These are phyloP conservation scores for Ahaetulla prasina DNA, from an alignment of 2,113 vertebrate genomes.

Conservation along the genomic window DNA sequence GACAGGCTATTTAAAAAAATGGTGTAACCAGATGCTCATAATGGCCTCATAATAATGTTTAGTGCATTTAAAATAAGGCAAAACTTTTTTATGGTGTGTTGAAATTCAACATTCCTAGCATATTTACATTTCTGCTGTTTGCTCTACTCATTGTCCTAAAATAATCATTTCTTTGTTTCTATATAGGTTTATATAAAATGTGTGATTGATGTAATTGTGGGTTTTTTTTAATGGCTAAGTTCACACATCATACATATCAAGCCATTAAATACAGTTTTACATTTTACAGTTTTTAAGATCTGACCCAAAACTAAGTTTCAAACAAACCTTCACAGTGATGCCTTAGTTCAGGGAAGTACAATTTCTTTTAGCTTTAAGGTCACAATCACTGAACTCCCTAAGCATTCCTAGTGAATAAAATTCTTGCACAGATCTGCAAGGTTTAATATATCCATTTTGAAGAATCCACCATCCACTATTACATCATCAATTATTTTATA, in stretches of 20 bases:
- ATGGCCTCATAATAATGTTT: neutral
- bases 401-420: neutral
- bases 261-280: neutral
- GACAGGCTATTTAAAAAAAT: neutral
- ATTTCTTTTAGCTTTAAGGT: neutral
- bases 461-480: neutral
- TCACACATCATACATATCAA: neutral
- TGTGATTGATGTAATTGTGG: neutral
- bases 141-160: neutral
- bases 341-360: neutral
- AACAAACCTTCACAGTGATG: neutral
- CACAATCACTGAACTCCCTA: neutral
- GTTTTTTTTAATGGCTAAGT: neutral
- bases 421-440: neutral
- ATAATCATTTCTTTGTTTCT: neutral
- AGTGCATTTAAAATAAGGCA: neutral
- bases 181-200: neutral
- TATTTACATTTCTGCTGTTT: neutral
- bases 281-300: neutral
- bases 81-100: neutral
- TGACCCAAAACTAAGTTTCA: neutral
- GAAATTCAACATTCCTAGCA: neutral
- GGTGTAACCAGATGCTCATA: conserved; percentile 11
- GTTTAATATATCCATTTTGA: neutral
- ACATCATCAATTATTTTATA: neutral